Evolutionary conservation across 1,140 invertebrate genomes (phyloP), one percentile per base, ranked within the genome.

Genomic region (Colletes latitarsis): DNA sequence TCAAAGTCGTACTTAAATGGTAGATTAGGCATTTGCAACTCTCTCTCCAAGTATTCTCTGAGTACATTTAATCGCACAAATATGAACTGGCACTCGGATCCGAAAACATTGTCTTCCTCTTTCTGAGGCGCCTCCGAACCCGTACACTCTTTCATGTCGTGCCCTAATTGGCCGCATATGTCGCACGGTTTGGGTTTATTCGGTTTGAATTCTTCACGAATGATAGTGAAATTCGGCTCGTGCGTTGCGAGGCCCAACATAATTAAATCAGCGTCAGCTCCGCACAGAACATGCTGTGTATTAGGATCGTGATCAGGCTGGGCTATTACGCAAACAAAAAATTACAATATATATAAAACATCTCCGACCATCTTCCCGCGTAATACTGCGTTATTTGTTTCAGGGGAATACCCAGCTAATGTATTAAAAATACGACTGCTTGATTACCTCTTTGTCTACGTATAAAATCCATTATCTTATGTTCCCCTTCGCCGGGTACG

Each of bases 381-480:
- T 60, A 43, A n/a, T n/a, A n/a, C n/a, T n/a, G n/a, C n/a, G n/a
- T n/a, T n/a, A n/a, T n/a, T n/a, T n/a, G n/a, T n/a, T n/a, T n/a
- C n/a, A n/a, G n/a, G n/a, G n/a, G n/a, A n/a, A n/a, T n/a, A n/a
- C n/a, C n/a, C 39, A 17, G 39, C 41, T 14, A 52, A 55, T 30
- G 17, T 52, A 12, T 49, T 49, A 46, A 4, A 19, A 19, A 52
- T 58, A 39, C 1, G 63, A 49, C 14, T 53, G 6, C 8, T 9
- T 30, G 30, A n/a, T 80, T 89, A 96, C 96, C 96, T 94, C 98
- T 96, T 94, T 99, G 99, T 88, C 96, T 96, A n/a, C 99, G 94
- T 84, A 99, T 99, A 92, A 96, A 99, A 93, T 99, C 98, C 99
- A 99, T 99, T 86, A 99, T 99, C 94, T 99, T 99, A 90, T 99